These are phyloP conservation scores for Myotis brandtii DNA, from an alignment of 2,113 vertebrate genomes.

Conservation along the genomic window DNA sequence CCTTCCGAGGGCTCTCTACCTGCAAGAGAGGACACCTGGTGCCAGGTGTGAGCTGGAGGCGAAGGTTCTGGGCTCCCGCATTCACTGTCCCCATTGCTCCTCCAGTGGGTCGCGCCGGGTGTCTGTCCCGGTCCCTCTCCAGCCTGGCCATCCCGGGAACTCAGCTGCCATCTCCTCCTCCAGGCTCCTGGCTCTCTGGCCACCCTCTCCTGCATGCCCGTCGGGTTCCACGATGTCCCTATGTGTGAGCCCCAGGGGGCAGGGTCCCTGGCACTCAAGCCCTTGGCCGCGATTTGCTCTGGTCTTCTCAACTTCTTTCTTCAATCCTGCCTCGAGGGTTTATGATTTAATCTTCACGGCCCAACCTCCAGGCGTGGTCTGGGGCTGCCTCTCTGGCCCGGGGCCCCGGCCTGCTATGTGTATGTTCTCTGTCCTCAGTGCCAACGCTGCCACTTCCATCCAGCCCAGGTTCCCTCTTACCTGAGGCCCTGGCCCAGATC, in stretches of 20 bases:
- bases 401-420: too few species aligned
- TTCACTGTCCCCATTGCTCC: rapidly evolving
- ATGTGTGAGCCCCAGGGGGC: not conserved
- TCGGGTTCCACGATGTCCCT: not conserved
- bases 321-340: not conserved
- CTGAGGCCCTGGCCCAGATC: too few species aligned
- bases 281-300: rapidly evolving
- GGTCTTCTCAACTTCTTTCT: not conserved
- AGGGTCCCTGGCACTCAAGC: not conserved
- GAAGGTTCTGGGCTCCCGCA: not conserved
- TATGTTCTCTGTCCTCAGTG: not conserved
- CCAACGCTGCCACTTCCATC: not conserved
- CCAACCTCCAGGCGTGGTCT: not conserved
- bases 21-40: not conserved
- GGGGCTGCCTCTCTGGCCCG: not conserved
- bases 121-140: not conserved
- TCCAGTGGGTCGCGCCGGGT: not conserved
- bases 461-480: not conserved
- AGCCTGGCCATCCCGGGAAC: rapidly evolving
- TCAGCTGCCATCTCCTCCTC: not conserved
- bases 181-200: not conserved
- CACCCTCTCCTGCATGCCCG: too few species aligned
- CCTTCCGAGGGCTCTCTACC: not conserved
- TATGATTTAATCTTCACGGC: too few species aligned
- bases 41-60: not conserved